Percentiles rank a stretch among this genome's conserved stretches.
Conservation (phyloP, 2,797 vertebrate species). For the Xiphophorus birchmanni region DNA sequence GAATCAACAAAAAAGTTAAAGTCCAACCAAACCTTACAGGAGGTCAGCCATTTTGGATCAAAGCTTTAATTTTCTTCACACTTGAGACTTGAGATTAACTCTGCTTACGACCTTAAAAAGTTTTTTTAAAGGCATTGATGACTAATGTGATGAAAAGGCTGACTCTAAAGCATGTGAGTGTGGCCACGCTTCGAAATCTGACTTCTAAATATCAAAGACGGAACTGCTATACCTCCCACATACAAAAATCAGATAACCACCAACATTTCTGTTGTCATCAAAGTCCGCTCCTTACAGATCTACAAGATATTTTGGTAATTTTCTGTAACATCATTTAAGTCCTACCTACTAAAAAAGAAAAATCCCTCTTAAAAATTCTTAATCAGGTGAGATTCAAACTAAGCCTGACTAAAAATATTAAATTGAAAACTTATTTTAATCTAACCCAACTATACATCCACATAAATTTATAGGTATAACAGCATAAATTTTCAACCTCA, state of each 20-base stretch:
- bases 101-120: background rate
- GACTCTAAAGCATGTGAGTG: background rate
- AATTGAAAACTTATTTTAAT: background rate
- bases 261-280: background rate
- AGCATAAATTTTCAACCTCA: too few relatives aligned
- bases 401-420: background rate
- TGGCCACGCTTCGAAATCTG: background rate
- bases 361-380: background rate
- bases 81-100: background rate
- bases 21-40: background rate
- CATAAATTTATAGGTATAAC: background rate
- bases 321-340: background rate
- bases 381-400: background rate
- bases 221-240: background rate
- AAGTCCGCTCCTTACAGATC: background rate
- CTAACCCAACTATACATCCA: background rate
- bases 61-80: background rate
- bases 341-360: background rate
- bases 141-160: background rate
- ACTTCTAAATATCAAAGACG: background rate
- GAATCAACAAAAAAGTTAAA: background rate
- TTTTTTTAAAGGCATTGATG: background rate
- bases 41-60: background rate
- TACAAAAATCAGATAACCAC: background rate
- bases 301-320: background rate